Evolutionary conservation across 1,140 invertebrate genomes (phyloP), one percentile per base, ranked within the genome.

Genomic region (Dinoponera quadriceps): DNA sequence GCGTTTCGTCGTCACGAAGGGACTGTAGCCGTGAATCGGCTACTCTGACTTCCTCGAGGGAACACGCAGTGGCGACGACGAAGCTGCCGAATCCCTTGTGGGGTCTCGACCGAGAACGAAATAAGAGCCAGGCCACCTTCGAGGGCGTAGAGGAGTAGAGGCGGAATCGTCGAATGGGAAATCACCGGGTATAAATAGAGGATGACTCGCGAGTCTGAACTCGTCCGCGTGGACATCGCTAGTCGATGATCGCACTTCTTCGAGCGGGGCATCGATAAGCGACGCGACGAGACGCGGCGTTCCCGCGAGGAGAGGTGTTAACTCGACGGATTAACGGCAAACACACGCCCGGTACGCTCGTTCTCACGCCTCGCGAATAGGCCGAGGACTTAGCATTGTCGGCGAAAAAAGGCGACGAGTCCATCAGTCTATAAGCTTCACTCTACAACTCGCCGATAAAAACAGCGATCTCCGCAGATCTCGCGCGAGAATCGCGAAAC

Each of bases 151-250:
- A 57, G 9, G 59, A 18, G 4, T 54, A 16, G 18, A 82, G 83
- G 74, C 29, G 69, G 84, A 88, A 88, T 87, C 63, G 83, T 68
- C 83, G 85, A 87, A 82, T 85, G 83, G 86, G 84, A 90, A 89
- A 91, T 92, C 85, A 88, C 82, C 55, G 82, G 68, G 62, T 91
- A 92, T 92, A 91, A 92, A 91, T 92, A 92, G 90, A 90, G 62
- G 88, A 91, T 92, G 91, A 92, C 91, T 90, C 87, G 88, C 59
- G 59, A 44, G 81, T 85, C 85, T 88, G 87, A 54, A 83, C 84
- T 80, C 83, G 38, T 4, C 38, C 38, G 85, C 63, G 84, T 80
- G 77, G 60, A 71, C 83, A 88, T 84, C 80, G 78, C 62, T 68
- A 83, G 74, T 77, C 85, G 71, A 87, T 88, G 82, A 86, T 86